Base-by-base conservation (phyloP, 2,888 invertebrate species). In the Melanostoma scalare region DNA sequence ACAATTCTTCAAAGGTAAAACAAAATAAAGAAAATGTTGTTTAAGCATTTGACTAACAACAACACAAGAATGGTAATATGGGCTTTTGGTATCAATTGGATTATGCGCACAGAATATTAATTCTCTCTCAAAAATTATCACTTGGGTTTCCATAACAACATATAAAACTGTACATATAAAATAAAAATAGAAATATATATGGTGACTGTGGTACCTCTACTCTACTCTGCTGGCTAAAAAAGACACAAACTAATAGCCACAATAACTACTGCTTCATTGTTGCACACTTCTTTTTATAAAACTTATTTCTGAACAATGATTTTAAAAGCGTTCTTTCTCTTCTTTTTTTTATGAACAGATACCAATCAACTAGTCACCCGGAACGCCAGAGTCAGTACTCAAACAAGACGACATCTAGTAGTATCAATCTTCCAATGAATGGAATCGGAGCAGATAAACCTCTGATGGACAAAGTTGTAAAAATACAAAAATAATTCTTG, bases 311-410 rank as follows among this genome's bases (percentile, higher is more conserved):
- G 5, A 48, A 1, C 20, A 38, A 48, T 31, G 2, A 30, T 36
- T 31, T 73, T 50, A 20, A 20, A 20, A 20, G 20, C 20, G 20
- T 20, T 20, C 42, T 60, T 36, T 36, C 56, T 74, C 76, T 36
- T 55, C 6, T 44, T 71, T 56, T 72, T 53, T 67, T 20, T 35
- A 8, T 30, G 42, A 68, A 46, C 69, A 91, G 91, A 87, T 90
- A 89, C 85, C 86, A 87, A 53, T 90, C 90, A 75, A 78, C 80
- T 58, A 87, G 88, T 85, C 88, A 88, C 85, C 87, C 88, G 58
- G 90, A 90, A 85, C 89, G 90, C 44, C 90, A 90, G 85, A 91
- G 90, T 76, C 91, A 90, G 82, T 90, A 89, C 85, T 91, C 90
- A 76, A 91, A 89, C 6, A 90, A 90, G 86, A 91, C 90, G 61